Evolutionary conservation across 2,888 invertebrate species (phyloP).

Genomic region (Pachycephus smyrnensis): DNA sequence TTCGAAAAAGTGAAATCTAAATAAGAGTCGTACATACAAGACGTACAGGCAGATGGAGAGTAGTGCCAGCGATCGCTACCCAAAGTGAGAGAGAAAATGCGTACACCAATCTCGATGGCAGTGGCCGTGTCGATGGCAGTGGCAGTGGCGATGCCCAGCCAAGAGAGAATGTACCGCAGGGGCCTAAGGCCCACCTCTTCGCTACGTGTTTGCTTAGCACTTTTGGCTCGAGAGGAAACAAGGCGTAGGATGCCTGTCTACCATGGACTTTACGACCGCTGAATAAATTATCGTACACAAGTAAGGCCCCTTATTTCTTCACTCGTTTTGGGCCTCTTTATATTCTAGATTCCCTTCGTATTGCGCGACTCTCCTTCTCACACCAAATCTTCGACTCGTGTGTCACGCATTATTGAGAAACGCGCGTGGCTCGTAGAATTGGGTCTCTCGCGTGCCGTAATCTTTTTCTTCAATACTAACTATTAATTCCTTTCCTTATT

Average conservation of each 20-base stretch:
- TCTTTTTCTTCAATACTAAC: not conserved
- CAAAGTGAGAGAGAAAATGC: not conserved
- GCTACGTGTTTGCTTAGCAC: slow-evolving; percentile 48
- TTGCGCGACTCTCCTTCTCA: not conserved
- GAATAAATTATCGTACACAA: slow-evolving; percentile 50
- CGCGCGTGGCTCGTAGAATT: not conserved
- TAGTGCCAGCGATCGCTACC: not conserved
- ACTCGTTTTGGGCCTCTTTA: not conserved
- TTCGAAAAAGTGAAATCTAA: not conserved
- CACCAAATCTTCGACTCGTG: not conserved
- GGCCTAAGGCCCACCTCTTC: slow-evolving; percentile 26
- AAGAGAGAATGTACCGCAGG: slow-evolving; percentile 11
- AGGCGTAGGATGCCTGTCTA: slow-evolving; percentile 45
- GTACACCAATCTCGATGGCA: not conserved
- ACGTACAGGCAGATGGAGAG: not conserved
- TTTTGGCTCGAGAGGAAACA: slow-evolving; percentile 44
- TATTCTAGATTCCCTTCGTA: not conserved
- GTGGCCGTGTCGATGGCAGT: not conserved
- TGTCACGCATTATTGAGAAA: not conserved
- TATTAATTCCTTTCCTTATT: not conserved
- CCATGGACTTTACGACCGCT: slow-evolving; percentile 47
- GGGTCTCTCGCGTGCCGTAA: not conserved
- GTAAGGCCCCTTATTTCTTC: not conserved
- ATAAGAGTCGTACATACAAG: not conserved
- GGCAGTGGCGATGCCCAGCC: not conserved